phyloP scores from a whole-genome alignment of 2,113 vertebrate genomes.

The Pardalotus punctatus region DNA sequence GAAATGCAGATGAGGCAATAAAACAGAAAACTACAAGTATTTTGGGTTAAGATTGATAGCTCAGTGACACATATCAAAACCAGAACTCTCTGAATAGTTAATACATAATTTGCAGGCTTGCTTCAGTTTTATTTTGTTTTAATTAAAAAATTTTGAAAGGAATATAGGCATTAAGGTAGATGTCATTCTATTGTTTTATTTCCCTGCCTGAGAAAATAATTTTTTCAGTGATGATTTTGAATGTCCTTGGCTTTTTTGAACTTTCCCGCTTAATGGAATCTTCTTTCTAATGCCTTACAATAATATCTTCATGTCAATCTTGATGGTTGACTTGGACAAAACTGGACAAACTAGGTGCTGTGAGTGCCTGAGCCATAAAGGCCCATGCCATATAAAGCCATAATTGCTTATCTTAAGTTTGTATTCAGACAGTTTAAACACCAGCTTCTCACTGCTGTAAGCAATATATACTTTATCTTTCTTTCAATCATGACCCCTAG shows the following conservation, averaged over 20 bases:
- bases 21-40: neutral
- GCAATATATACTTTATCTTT: slow-evolving; percentile 48
- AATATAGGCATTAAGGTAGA: neutral
- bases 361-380: slow-evolving; percentile 17
- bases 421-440: slow-evolving; percentile 39
- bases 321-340: neutral
- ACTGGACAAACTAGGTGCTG: neutral
- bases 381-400: neutral
- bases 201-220: neutral
- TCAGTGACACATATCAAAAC: neutral
- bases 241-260: neutral
- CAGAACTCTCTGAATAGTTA: neutral
- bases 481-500: slow-evolving; percentile 8
- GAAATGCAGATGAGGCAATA: neutral
- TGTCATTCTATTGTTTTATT: neutral
- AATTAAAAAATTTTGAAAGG: neutral
- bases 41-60: neutral
- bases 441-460: slow-evolving; percentile 18
- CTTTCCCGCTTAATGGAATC: neutral
- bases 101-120: neutral
- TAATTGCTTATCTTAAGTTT: slow-evolving; percentile 34
- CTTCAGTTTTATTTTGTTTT: neutral
- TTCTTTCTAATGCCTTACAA: neutral
- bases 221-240: neutral
- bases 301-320: neutral